Percentiles rank a stretch among this genome's conserved stretches.
Evolutionary conservation across 2,113 vertebrate species (phyloP).

Genomic region (Ciconia boyciana): DNA sequence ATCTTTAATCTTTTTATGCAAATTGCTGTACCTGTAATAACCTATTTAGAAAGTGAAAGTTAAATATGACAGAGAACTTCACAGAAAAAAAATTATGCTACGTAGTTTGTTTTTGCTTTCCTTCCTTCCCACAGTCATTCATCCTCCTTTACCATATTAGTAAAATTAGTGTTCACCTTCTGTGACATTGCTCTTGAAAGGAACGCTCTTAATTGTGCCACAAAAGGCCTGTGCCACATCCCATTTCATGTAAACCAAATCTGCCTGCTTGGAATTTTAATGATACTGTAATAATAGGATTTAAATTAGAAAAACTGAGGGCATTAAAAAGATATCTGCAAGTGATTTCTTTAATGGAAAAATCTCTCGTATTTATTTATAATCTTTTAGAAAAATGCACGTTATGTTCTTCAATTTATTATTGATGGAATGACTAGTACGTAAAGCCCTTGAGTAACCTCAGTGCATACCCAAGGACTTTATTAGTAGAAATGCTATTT

Average conservation of each 20-base stretch:
- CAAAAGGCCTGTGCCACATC: not conserved
- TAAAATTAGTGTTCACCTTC: constrained; percentile 43
- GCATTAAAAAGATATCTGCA: constrained; percentile 16
- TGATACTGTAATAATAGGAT: constrained; percentile 30
- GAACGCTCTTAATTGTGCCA: constrained; percentile 42
- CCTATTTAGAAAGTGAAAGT: constrained; percentile 27
- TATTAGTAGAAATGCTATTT: not conserved
- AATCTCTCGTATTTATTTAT: constrained; percentile 25
- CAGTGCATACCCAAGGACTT: not conserved
- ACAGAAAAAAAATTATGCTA: not conserved
- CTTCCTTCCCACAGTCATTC: not conserved
- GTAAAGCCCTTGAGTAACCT: not conserved
- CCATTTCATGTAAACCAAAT: constrained; percentile 6
- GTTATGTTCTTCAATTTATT: constrained; percentile 3
- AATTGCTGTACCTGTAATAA: constrained; percentile 1
- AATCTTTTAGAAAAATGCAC: not conserved
- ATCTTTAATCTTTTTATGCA: constrained; percentile 50
- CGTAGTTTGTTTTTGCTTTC: not conserved
- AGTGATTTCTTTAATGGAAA: constrained; percentile 9
- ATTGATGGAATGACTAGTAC: not conserved
- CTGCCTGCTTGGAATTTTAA: constrained; percentile 56
- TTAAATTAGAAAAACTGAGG: constrained; percentile 51
- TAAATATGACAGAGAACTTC: not conserved
- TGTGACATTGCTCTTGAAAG: constrained; percentile 19
- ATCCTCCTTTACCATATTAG: constrained; percentile 20